Base-by-base conservation (phyloP, 2,888 invertebrate species). In the Drosophila nigritarsus region DNA sequence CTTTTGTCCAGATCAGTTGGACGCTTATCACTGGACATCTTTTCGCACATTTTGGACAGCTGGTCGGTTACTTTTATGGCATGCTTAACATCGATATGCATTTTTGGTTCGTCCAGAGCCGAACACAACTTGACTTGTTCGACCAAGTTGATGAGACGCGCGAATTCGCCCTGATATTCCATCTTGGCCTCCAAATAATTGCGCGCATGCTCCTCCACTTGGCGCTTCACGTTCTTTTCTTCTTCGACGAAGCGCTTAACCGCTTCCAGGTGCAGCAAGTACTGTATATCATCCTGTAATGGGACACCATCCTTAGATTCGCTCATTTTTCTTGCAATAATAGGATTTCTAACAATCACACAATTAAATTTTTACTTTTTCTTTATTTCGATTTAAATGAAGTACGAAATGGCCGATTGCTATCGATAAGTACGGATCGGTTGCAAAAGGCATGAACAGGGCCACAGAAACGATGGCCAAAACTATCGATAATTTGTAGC, bases 201-300 rank as follows among this genome's bases (percentile, higher is more conserved):
- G 8, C 80, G 85, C 1, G 70, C 78, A 34, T 90, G 83, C 18
- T 92, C 92, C 18, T 92, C 91, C 8, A 92, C 78, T 29, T 91
- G 88, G 2, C 89, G 90, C 1, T 76, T 78, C 18, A 91, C 73
- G 15, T 85, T 77, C 0, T 73, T 69, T 8, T 76, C 73, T 27
- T 90, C 88, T 0, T 92, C 92, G 5, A 61, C 66, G 32, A 83
- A 89, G 1, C 92, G 91, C n/a, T 87, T 90, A 3, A 85, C 20
- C 0, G 87, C 81, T 48, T 92, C 92, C 51, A 92, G 54, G 18
- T 91, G 81, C 2, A 92, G 69, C 29, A 92, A 45, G 40, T 89
- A 82, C 36, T 84, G 78, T 5, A 92, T 83, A 18, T 92, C 91
- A 2, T 90, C 89, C 55, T 82, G 75, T 5, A 3, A 5, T 7